Evolutionary conservation across 2,113 vertebrate species (phyloP).

Genomic region (Hippocampus guttulatus): DNA sequence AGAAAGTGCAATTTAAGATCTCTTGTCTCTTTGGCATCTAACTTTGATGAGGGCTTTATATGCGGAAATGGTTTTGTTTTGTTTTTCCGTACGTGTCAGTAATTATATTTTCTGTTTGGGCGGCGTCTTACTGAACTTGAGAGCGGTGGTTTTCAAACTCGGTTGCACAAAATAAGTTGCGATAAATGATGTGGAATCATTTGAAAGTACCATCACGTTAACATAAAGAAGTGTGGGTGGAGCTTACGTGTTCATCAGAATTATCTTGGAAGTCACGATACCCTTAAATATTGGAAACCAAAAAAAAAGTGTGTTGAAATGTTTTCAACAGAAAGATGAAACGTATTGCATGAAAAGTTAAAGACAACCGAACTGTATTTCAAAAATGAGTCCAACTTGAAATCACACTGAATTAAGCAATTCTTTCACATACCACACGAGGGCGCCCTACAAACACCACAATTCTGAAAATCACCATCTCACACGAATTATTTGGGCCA

Average conservation of each 20-base stretch:
- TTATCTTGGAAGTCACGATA: too few relatives aligned
- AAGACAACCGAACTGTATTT: neutral
- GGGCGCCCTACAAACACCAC: too few relatives aligned
- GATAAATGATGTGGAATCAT: neutral
- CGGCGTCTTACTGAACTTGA: neutral
- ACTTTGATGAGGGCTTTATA: conserved; percentile 19
- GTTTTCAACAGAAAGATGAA: too few relatives aligned
- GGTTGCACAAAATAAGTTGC: neutral
- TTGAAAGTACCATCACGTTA: too few relatives aligned
- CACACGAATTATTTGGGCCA: too few relatives aligned
- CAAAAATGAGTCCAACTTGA: neutral
- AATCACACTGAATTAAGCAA: too few relatives aligned
- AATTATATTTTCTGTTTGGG: neutral
- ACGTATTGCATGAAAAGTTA: neutral
- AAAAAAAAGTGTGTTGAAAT: too few relatives aligned
- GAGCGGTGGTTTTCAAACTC: neutral
- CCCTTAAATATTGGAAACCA: too few relatives aligned
- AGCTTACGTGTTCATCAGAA: too few relatives aligned
- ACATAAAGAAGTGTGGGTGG: too few relatives aligned
- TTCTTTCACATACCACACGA: too few relatives aligned
- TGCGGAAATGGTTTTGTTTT: neutral
- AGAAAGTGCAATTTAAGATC: conserved; percentile 16
- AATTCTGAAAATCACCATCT: too few relatives aligned
- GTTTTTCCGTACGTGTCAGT: neutral
- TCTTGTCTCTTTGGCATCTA: conserved; percentile 10